phyloP scores from a whole-genome alignment of 2,797 vertebrate species.

The Pachyuromys duprasi region DNA sequence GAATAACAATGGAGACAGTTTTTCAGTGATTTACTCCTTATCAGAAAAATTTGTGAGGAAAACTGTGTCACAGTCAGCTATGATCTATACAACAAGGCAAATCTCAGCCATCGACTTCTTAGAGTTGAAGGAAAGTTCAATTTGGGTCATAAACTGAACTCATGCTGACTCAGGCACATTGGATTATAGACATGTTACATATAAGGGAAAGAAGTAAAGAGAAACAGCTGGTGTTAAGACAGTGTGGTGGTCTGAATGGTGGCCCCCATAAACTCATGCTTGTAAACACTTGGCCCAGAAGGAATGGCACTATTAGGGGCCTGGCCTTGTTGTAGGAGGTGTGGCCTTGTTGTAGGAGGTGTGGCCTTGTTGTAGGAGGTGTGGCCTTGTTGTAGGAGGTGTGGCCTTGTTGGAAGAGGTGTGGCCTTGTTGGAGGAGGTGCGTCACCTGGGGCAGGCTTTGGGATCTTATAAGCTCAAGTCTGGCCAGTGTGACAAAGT shows the following conservation, averaged over 20 bases:
- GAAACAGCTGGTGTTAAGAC: conserved; percentile 38
- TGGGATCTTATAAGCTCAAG: background rate
- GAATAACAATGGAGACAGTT: background rate
- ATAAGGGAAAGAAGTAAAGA: background rate
- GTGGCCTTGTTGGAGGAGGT: background rate
- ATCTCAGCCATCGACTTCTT: conserved; percentile 47
- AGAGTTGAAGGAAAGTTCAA: conserved; percentile 11
- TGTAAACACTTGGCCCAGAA: background rate
- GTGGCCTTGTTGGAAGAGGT: background rate
- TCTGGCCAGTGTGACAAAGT: background rate
- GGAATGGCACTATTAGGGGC: background rate
- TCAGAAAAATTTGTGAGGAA: background rate
- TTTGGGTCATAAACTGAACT: conserved; percentile 43
- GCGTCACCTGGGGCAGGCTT: background rate
- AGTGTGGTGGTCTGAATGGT: background rate
- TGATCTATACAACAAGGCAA: conserved; percentile 9
- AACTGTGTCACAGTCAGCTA: background rate
- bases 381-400: too few relatives aligned
- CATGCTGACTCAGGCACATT: background rate
- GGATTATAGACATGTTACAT: background rate
- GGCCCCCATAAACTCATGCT: background rate
- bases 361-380: background rate
- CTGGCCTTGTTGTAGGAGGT: too few relatives aligned
- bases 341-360: background rate
- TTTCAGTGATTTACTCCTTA: background rate